These are phyloP conservation scores for Narcine bancroftii DNA, from an alignment of 2,113 vertebrate genomes.

Conservation along the genomic window DNA sequence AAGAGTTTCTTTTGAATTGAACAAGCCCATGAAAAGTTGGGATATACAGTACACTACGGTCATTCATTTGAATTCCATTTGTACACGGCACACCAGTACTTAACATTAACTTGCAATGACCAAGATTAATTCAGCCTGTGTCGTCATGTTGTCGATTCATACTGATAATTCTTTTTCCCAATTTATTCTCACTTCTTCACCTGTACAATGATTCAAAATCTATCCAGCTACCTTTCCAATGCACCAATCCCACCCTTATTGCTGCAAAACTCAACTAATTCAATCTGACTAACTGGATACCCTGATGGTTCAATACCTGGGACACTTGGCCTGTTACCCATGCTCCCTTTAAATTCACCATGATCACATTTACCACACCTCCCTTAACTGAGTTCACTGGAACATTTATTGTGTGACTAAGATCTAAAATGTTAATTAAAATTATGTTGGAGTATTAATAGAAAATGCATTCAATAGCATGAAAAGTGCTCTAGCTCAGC, in stretches of 20 bases:
- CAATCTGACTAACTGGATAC: no score
- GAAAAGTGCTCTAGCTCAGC: no score
- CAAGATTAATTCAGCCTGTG: not conserved
- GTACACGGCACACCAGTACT: not conserved
- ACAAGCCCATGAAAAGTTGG: not conserved
- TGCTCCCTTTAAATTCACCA: no score
- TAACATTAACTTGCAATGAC: not conserved
- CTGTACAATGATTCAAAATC: not conserved
- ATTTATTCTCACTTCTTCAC: not conserved
- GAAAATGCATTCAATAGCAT: no score
- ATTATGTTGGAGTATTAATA: no score
- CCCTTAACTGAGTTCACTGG: no score
- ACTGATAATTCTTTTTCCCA: not conserved
- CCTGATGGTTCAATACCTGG: no score
- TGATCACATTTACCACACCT: no score
- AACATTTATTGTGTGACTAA: no score
- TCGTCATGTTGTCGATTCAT: not conserved
- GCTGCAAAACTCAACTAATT: no score
- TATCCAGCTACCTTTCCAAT: not conserved
- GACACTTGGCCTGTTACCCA: no score
- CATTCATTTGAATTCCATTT: not conserved
- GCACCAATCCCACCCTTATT: not conserved
- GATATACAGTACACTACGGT: not conserved
- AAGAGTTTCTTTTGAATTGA: not conserved
- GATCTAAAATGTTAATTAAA: no score